These are phyloP conservation scores for Zosterops borbonicus DNA, from an alignment of 2,113 vertebrate species.

Conservation along the genomic window DNA sequence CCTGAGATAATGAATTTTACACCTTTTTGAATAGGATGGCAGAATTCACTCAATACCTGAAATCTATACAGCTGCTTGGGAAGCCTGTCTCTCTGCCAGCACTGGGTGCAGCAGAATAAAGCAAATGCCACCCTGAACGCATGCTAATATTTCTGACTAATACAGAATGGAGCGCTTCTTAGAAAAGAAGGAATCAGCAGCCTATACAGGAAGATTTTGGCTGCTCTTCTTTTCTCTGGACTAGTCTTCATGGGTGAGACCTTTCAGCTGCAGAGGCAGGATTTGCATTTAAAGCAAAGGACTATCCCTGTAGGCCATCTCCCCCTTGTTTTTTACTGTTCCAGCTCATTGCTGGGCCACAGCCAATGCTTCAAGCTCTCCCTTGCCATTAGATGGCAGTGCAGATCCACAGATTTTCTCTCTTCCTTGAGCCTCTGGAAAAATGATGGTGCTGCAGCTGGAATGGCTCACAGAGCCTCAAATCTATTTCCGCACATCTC, in stretches of 20 bases:
- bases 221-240: neutral
- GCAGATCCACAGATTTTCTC: conserved; percentile 17
- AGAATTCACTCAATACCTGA: neutral
- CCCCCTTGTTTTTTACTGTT: neutral
- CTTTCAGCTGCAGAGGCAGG: neutral
- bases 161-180: neutral
- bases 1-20: neutral
- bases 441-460: neutral
- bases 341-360: neutral
- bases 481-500: neutral
- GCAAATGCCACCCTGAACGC: neutral
- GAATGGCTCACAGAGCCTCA: neutral
- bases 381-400: conserved; percentile 56
- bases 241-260: neutral
- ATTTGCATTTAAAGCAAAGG: neutral
- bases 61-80: neutral
- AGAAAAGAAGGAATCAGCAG: neutral
- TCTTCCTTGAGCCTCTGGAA: neutral
- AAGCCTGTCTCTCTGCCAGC: neutral
- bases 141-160: neutral
- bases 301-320: neutral
- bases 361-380: neutral
- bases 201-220: neutral
- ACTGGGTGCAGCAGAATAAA: neutral
- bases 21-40: neutral